Evolutionary conservation across 1,140 invertebrate genomes (phyloP).

Genomic region (Dolichoris vasculosae): DNA sequence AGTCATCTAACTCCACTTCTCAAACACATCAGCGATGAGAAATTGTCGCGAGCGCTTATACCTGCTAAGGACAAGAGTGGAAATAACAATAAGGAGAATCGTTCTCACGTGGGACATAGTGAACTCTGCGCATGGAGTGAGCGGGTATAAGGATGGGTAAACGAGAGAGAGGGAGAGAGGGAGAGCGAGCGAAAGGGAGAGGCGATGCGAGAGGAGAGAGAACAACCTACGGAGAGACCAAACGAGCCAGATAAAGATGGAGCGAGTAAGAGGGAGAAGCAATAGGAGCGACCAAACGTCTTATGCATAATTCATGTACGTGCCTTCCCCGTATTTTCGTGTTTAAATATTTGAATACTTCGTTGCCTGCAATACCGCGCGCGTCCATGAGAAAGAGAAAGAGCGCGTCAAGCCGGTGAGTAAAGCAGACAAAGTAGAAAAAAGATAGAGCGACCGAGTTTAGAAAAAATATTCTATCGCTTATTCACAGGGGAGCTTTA

Average conservation of each 20-base stretch:
- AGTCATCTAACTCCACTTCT: not conserved
- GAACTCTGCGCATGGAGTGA: constrained; percentile 2
- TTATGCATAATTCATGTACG: constrained; percentile 71
- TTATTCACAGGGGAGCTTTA: constrained; percentile 59
- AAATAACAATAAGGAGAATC: constrained; percentile 47
- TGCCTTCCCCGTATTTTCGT: constrained; percentile 70
- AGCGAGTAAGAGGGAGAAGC: constrained; percentile 48
- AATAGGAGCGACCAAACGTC: constrained; percentile 53
- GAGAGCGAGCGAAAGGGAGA: constrained; percentile 53
- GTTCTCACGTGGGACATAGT: constrained; percentile 39
- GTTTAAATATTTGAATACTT: constrained; percentile 74
- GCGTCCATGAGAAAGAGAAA: constrained; percentile 51
- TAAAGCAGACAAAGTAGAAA: constrained; percentile 44
- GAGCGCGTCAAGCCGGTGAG: constrained; percentile 35
- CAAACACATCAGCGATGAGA: not conserved
- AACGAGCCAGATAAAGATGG: constrained; percentile 42
- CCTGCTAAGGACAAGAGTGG: constrained; percentile 31
- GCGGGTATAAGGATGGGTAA: constrained; percentile 49
- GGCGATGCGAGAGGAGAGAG: constrained; percentile 25
- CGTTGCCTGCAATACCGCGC: constrained; percentile 62
- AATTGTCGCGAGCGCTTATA: constrained; percentile 25
- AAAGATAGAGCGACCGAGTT: constrained; percentile 21
- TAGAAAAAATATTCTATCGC: constrained; percentile 64
- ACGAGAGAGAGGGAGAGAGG: constrained; percentile 40
- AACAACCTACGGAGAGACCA: not conserved